Evolutionary conservation across 2,888 invertebrate species (phyloP), one percentile per base, ranked within the genome.

Genomic region (Formica aserva): DNA sequence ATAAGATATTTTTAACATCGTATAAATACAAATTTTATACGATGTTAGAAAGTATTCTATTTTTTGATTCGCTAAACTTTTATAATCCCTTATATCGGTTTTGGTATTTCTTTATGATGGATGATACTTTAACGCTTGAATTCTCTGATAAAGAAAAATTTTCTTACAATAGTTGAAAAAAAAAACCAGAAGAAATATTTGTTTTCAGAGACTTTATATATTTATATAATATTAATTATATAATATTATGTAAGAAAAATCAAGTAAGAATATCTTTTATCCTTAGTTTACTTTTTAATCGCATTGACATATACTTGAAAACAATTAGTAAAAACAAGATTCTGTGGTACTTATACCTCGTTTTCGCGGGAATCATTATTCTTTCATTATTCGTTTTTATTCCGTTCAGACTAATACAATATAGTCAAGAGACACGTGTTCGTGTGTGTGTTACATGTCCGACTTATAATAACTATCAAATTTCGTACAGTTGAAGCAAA

Each of bases 401-500:
- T 72, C 15, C 18, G 3, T 18, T 35, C 11, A 13, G 5, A 57
- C n/a, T 48, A 35, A 35, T 13, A n/a, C 29, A 38, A 41, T 11
- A 29, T 13, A 48, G 29, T 29, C n/a, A 13, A 57, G 41, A 52
- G 29, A 32, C 26, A 26, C n/a, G 22, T 18, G 41, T 13, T 60
- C 32, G 8, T 48, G 18, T 48, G 5, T 48, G 6, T 18, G 18
- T 78, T 60, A 38, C 38, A 26, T 6, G 29, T 13, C 22, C 22
- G 15, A 18, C 52, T 55, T 77, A 18, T 29, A 32, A 38, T 55
- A 13, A 38, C n/a, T 32, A 9, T n/a, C n/a, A 57, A 41, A 41
- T 78, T 66, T 29, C 38, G 45, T 74, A 60, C 26, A 45, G 48
- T 48, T 62, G 38, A 66, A 26, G n/a, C 60, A n/a, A 62, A 75